Evolutionary conservation across 2,113 vertebrate species (phyloP), one percentile per base, ranked within the genome.

Genomic region (Delphinus delphis): DNA sequence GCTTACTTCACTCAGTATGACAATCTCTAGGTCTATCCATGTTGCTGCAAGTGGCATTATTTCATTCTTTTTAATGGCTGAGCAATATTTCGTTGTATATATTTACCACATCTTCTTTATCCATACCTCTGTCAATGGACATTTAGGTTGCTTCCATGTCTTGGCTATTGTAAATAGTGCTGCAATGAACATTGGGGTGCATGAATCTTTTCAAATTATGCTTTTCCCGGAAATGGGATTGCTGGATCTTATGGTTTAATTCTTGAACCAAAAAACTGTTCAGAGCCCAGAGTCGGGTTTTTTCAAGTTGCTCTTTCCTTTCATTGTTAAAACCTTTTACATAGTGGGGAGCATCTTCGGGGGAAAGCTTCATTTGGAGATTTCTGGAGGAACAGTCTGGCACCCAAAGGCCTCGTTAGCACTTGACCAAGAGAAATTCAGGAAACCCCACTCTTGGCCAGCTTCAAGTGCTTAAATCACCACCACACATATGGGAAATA

Each of bases 191-290:
- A 20, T 20, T 55, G 55, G 55, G 18, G 55, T 55, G 55, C 55
- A 20, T 55, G 55, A 18, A 7, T 55, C 55, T 55, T 55, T 55
- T 55, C 18, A 55, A 55, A 55, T 55, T 55, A 55, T 55, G 55
- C 6, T 55, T 20, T 55, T 55, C 55, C 55, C 55, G 1, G 18
- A 20, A 55, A 18, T 55, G 55, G 18, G 53, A 55, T 2, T 55
- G 6, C 17, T 55, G 53, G 53, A 55, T 55, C 18, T 20, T 55
- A 20, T 20, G 60, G 60, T 98, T 98, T 98, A 98, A 98, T 98
- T 98, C 98, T 98, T 99, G 98, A 99, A 98, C 98, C 96, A 97
- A 95, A 98, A 98, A 98, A 98, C 96, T 98, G 98, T 99, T 99
- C 98, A 98, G 98, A 98, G 98, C 97, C 98, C 96, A 98, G 99